A percentile compares a stretch with the other conserved stretches of the same genome.
Conservation (phyloP, 1,140 invertebrate genomes). For the Lepidurus apus region DNA sequence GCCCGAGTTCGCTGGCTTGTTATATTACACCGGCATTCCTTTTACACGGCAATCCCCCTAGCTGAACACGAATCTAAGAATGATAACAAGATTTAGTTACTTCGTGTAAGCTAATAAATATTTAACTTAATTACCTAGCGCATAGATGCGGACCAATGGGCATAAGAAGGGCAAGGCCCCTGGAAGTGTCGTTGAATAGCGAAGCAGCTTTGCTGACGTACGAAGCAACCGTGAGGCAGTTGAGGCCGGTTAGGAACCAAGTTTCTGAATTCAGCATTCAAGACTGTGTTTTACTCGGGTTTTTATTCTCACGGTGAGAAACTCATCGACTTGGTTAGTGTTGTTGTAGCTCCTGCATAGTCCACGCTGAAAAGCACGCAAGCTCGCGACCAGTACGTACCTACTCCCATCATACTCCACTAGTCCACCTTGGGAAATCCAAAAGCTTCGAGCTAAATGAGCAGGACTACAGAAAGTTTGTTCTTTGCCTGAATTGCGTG, state of each 20-base stretch:
- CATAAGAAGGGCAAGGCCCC: neutral
- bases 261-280: neutral
- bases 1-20: neutral
- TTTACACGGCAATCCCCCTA: neutral
- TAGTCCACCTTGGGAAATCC: neutral
- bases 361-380: neutral
- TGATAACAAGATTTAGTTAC: constrained; percentile 16
- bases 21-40: neutral
- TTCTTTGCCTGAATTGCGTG: neutral
- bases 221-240: neutral
- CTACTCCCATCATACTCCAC: neutral
- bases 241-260: constrained; percentile 7
- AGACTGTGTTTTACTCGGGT: neutral
- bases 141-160: neutral
- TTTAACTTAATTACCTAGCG: constrained; percentile 9
- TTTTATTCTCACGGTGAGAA: neutral
- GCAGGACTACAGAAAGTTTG: neutral
- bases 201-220: neutral
- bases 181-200: neutral
- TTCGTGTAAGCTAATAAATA: constrained; percentile 10
- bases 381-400: neutral
- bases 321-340: neutral
- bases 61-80: neutral
- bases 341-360: neutral
- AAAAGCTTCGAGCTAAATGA: neutral